Percentiles rank a stretch among this genome's conserved stretches.
These are phyloP conservation scores for Cynaeus angustus DNA, from an alignment of 2,888 invertebrate species.

Conservation along the genomic window DNA sequence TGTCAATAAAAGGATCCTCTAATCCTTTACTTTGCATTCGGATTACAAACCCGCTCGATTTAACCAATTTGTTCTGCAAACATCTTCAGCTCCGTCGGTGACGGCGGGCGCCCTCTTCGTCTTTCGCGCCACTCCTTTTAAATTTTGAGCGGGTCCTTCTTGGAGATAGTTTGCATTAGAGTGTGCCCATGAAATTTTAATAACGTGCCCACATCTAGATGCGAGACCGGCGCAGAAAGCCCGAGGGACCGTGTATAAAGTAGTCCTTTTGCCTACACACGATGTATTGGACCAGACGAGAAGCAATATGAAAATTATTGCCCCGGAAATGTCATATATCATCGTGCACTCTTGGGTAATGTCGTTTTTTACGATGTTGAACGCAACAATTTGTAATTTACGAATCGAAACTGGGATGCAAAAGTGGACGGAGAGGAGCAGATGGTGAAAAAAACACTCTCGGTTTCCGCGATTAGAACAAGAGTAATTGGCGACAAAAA, in stretches of 20 bases:
- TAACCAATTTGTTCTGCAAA: constrained; percentile 70
- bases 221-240: constrained; percentile 45
- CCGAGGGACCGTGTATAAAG: constrained; percentile 54
- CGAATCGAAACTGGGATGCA: constrained; percentile 17
- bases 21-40: constrained; percentile 69
- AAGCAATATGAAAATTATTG: constrained; percentile 47
- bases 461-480: constrained; percentile 2
- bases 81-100: constrained; percentile 58
- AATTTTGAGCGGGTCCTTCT: constrained; percentile 49
- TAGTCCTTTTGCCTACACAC: constrained; percentile 51
- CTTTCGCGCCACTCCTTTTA: background rate
- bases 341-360: constrained; percentile 41
- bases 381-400: constrained; percentile 37
- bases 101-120: no score
- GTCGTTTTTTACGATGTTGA: constrained; percentile 38
- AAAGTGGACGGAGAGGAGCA: background rate
- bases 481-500: constrained; percentile 11
- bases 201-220: constrained; percentile 56
- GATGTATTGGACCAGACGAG: constrained; percentile 43
- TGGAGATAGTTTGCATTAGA: constrained; percentile 62
- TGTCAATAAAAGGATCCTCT: constrained; percentile 66
- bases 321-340: constrained; percentile 42
- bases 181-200: constrained; percentile 61
- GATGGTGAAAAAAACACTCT: background rate
- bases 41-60: constrained; percentile 69